A percentile compares a stretch with the other conserved stretches of the same genome.
phyloP scores from a whole-genome alignment of 2,113 vertebrate genomes.

The Vombatus ursinus region DNA sequence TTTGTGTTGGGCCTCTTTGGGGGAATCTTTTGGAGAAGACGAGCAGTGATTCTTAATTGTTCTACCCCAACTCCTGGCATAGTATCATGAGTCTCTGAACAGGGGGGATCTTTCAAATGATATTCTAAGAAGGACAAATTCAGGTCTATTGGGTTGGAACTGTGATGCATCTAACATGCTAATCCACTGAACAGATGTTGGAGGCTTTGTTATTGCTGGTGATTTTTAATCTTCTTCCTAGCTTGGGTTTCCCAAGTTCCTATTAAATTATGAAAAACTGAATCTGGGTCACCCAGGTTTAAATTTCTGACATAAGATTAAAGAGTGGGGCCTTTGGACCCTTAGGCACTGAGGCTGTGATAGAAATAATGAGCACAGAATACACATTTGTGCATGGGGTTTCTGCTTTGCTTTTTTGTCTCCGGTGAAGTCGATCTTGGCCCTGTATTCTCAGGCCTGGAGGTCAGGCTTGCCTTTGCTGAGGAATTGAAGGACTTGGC shows the following conservation, averaged over 20 bases:
- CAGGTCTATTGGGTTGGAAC: neutral
- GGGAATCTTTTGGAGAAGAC: neutral
- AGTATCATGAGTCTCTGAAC: neutral
- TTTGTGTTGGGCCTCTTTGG: neutral
- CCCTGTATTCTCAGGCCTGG: neutral
- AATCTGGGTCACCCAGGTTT: neutral
- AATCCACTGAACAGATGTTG: neutral
- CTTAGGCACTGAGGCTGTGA: neutral
- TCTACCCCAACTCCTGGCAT: neutral
- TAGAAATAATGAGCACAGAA: neutral
- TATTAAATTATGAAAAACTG: neutral
- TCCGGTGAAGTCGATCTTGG: neutral
- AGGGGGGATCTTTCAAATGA: neutral
- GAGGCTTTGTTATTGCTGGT: no score
- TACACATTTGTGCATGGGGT: neutral
- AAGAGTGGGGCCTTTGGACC: no score
- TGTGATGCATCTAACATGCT: neutral
- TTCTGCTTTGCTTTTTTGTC: no score
- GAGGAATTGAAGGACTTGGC: neutral
- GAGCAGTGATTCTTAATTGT: neutral
- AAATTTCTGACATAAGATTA: no score
- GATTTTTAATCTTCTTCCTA: neutral
- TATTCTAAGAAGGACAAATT: neutral
- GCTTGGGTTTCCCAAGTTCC: neutral
- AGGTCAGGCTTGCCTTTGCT: neutral